Conservation (phyloP, 1,140 invertebrate genomes). For the Leptinotarsa texana region DNA sequence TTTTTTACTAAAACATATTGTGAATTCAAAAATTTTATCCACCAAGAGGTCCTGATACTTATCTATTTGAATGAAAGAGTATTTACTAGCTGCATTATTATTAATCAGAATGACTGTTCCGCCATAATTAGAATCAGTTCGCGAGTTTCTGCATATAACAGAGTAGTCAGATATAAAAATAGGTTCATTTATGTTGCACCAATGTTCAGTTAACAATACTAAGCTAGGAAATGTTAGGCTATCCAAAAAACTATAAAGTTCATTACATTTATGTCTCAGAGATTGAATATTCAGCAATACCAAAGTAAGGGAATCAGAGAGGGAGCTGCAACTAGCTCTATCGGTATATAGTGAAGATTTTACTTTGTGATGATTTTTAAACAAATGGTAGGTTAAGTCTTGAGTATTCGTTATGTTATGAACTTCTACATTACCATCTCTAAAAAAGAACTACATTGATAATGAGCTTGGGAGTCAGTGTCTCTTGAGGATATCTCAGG, state of each 20-base stretch:
- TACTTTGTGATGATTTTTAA: too few relatives aligned
- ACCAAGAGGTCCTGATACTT: background rate
- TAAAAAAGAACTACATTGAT: too few relatives aligned
- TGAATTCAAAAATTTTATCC: background rate
- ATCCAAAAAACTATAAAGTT: constrained; percentile 3
- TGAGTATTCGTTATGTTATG: too few relatives aligned
- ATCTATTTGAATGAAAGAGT: background rate
- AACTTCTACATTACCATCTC: too few relatives aligned
- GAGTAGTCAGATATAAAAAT: background rate
- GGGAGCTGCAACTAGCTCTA: too few relatives aligned
- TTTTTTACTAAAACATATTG: background rate
- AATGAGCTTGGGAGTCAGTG: too few relatives aligned
- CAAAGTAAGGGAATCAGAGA: too few relatives aligned
- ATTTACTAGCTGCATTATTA: background rate
- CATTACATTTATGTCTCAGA: background rate
- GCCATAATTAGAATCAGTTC: background rate
- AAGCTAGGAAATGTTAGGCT: background rate
- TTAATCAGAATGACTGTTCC: background rate
- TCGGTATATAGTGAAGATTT: too few relatives aligned
- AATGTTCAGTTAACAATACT: constrained; percentile 8
- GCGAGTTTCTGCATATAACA: background rate
- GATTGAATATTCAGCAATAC: too few relatives aligned
- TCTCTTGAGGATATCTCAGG: too few relatives aligned
- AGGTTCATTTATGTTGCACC: background rate
- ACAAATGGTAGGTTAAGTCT: too few relatives aligned